These are phyloP conservation scores for Trissoscelio sp. DNA, from an alignment of 2,888 invertebrate species.

Conservation along the genomic window DNA sequence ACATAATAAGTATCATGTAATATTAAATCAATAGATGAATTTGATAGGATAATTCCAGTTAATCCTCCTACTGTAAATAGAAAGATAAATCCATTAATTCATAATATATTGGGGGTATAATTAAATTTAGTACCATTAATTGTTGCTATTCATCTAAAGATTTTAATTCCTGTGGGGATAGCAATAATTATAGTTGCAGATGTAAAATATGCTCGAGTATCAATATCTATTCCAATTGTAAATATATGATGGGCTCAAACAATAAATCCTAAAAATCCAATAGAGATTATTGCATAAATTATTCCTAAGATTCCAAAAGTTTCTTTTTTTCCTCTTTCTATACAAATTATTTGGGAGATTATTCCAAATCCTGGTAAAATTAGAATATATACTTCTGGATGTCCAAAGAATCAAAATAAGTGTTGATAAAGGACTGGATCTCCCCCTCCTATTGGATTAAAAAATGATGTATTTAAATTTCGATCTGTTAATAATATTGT, in stretches of 20 bases:
- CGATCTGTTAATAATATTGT: constrained; percentile 91
- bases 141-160: constrained; percentile 90
- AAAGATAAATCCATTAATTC: constrained; percentile 90
- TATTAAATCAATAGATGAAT: constrained; percentile 90
- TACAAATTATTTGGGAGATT: constrained; percentile 90
- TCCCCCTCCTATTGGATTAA: constrained; percentile 91
- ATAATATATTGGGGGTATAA: constrained; percentile 86
- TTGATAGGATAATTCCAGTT: constrained; percentile 87
- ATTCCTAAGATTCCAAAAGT: constrained; percentile 89
- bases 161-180: constrained; percentile 92
- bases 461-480: constrained; percentile 92
- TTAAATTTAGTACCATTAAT: constrained; percentile 87
- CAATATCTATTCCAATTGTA: constrained; percentile 92
- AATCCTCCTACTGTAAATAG: constrained; percentile 91
- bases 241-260: constrained; percentile 95
- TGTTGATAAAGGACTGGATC: constrained; percentile 84
- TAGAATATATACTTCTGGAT: constrained; percentile 94
- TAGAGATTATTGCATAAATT: constrained; percentile 93
- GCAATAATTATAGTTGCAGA: constrained; percentile 95
- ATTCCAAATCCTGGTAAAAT: constrained; percentile 93
- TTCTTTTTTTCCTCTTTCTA: constrained; percentile 90
- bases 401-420: constrained; percentile 91
- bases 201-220: constrained; percentile 93
- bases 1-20: constrained; percentile 94
- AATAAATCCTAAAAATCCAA: constrained; percentile 92